Conservation (phyloP, 2,888 invertebrate species). For the Melieria omissa region DNA sequence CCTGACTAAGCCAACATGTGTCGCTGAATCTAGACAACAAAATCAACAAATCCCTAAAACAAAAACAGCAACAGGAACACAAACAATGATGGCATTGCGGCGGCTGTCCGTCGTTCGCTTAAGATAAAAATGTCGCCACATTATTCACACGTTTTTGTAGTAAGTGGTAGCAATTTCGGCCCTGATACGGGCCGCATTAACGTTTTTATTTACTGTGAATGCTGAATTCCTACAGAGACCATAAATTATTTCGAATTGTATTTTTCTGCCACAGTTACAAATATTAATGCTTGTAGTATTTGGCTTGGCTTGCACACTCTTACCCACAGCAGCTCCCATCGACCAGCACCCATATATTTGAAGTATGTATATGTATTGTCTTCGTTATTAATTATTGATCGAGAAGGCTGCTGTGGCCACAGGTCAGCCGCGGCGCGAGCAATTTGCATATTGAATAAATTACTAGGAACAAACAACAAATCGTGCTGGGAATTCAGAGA, state of each 20-base stretch:
- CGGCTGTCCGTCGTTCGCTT: neutral
- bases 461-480: conserved; percentile 53
- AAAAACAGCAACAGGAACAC: too few species aligned
- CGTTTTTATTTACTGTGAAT: conserved; percentile 39
- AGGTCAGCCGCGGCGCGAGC: conserved; percentile 3
- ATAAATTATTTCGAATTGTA: conserved; percentile 39
- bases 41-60: neutral
- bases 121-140: conserved; percentile 40
- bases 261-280: conserved; percentile 40
- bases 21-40: neutral
- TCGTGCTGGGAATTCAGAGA: conserved; percentile 31
- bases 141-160: conserved; percentile 45
- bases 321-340: neutral
- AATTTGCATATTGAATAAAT: conserved; percentile 49
- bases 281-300: conserved; percentile 39
- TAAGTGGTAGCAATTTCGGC: conserved; percentile 10
- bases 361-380: conserved; percentile 26
- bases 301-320: conserved; percentile 24
- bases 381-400: conserved; percentile 43
- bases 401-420: conserved; percentile 18
- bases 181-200: conserved; percentile 12
- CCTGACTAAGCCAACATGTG: neutral
- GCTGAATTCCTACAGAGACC: conserved; percentile 44
- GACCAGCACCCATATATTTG: conserved; percentile 15
- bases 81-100: too few species aligned